A percentile compares a stretch with the other conserved stretches of the same genome.
These are phyloP conservation scores for Hyposoter dolosus DNA, from an alignment of 2,888 invertebrate species.

Conservation along the genomic window DNA sequence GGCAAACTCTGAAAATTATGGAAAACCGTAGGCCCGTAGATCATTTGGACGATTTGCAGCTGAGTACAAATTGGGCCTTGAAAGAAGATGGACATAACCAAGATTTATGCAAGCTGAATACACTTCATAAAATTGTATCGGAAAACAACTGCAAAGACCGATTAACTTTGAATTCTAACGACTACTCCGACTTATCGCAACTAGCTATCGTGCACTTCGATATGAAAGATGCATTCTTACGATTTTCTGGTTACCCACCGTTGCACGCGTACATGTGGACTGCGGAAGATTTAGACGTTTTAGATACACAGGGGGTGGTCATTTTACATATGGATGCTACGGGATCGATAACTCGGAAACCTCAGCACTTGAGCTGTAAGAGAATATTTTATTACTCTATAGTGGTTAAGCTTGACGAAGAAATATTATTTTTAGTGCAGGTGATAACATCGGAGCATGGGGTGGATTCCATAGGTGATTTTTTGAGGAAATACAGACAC, in stretches of 20 bases:
- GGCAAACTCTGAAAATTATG: background rate
- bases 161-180: background rate
- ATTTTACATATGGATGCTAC: slow-evolving; percentile 67
- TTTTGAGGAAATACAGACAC: slow-evolving; percentile 57
- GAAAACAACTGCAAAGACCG: slow-evolving; percentile 33
- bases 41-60: background rate
- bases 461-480: slow-evolving; percentile 44
- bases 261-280: slow-evolving; percentile 43
- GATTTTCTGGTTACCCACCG: slow-evolving; percentile 19
- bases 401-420: slow-evolving; percentile 16
- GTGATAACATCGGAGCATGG: slow-evolving; percentile 61
- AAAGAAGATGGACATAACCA: slow-evolving; percentile 50
- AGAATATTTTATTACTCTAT: slow-evolving; percentile 45
- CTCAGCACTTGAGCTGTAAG: slow-evolving; percentile 47
- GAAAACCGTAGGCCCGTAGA: background rate
- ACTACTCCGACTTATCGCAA: slow-evolving; percentile 22
- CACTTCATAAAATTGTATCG: slow-evolving; percentile 4
- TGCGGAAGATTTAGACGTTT: slow-evolving; percentile 11
- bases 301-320: background rate
- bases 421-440: slow-evolving; percentile 19
- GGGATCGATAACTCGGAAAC: slow-evolving; percentile 55
- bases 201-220: background rate
- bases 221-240: slow-evolving; percentile 36
- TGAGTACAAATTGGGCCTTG: background rate
- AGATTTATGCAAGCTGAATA: background rate